Conservation (phyloP, 1,140 invertebrate genomes). For the Alviniconcha marisindica region DNA sequence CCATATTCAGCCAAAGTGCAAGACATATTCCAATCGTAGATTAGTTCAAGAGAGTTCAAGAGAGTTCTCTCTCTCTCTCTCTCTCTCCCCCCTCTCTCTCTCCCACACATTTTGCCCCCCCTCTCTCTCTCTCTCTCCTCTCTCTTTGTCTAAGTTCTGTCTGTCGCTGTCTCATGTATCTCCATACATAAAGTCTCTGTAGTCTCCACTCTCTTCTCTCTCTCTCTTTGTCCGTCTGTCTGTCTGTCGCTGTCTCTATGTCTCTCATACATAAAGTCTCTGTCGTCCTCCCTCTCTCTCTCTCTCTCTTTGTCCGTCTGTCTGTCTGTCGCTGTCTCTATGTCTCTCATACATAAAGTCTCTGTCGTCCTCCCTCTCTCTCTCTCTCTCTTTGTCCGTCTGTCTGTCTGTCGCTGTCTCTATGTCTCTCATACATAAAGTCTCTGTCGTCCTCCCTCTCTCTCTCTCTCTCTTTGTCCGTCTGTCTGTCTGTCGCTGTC, state of each 20-base stretch:
- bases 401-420: neutral
- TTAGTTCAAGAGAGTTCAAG: no score
- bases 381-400: no score
- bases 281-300: constrained; percentile 2
- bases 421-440: neutral
- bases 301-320: constrained; percentile 2
- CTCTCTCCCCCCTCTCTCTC: neutral
- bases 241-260: no score
- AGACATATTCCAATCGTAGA: no score
- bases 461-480: neutral
- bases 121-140: neutral
- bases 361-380: no score
- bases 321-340: neutral
- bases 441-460: neutral
- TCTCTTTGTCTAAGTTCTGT: neutral
- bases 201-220: no score
- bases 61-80: neutral
- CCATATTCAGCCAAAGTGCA: no score
- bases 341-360: no score
- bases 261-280: no score
- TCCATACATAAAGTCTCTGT: no score
- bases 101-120: neutral
- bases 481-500: neutral
- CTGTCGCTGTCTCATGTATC: no score
- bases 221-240: neutral